Conservation (phyloP, 2,797 vertebrate species). For the Thamnophis elegans region DNA sequence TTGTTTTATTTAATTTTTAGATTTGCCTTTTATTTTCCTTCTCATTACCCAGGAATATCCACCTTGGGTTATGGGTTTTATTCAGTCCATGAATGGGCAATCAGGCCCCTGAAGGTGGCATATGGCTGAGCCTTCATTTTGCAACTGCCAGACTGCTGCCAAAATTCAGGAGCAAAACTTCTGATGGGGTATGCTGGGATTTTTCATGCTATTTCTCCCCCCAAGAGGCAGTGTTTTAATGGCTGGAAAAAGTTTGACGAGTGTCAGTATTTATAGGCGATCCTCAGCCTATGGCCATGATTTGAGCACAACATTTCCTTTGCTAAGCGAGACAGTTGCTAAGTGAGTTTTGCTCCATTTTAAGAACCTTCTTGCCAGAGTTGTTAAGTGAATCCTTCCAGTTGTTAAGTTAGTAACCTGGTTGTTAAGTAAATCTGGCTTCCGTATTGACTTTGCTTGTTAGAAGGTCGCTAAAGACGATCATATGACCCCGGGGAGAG, state of each 20-base stretch:
- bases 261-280: not conserved
- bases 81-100: not conserved
- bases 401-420: not conserved
- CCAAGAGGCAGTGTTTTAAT: not conserved
- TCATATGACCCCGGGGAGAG: not conserved
- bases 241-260: not conserved
- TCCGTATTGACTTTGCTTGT: not conserved
- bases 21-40: not conserved
- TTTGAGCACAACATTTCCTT: not conserved
- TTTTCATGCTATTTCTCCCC: not conserved
- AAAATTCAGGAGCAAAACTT: not conserved
- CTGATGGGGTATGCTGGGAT: not conserved
- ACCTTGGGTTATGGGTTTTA: not conserved
- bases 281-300: not conserved
- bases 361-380: not conserved
- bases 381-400: not conserved
- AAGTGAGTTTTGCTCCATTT: not conserved
- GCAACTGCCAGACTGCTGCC: not conserved
- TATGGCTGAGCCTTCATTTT: not conserved
- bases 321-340: not conserved
- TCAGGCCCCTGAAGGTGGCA: not conserved
- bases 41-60: constrained; percentile 55
- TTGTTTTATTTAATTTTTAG: constrained; percentile 11
- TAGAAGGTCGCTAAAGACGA: not conserved
- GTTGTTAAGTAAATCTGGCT: not conserved